These are phyloP conservation scores for Hestina assimilis DNA, from an alignment of 1,140 invertebrate species.

Conservation along the genomic window DNA sequence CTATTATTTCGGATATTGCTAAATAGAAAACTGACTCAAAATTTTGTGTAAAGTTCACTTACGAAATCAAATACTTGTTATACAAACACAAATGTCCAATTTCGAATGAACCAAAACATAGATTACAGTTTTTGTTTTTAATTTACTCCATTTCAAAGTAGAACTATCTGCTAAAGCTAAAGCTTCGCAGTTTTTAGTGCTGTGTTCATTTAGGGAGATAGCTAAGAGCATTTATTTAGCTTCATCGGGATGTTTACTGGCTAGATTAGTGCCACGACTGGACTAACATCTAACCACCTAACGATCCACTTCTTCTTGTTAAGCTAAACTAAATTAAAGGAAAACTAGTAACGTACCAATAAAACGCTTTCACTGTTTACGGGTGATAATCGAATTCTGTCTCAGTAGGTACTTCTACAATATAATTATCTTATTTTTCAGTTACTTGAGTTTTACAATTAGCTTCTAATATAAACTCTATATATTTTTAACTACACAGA, in stretches of 20 bases:
- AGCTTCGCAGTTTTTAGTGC: conserved; percentile 13
- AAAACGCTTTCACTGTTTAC: neutral
- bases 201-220: conserved; percentile 13
- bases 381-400: no score
- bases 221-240: conserved; percentile 13
- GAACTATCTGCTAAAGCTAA: conserved; percentile 6
- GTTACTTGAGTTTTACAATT: no score
- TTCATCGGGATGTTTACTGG: conserved; percentile 19
- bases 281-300: conserved; percentile 8
- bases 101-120: neutral
- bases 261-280: conserved; percentile 11
- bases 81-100: neutral
- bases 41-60: neutral
- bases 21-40: neutral
- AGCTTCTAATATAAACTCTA: no score
- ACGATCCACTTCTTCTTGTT: conserved; percentile 11
- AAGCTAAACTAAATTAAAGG: neutral
- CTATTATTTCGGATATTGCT: neutral
- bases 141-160: neutral
- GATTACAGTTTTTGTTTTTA: neutral
- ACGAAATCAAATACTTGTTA: neutral
- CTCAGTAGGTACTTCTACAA: no score
- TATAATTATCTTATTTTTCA: no score
- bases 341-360: neutral
- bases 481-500: no score